Percentiles rank a stretch among this genome's conserved stretches.
Conservation (phyloP, 2,797 vertebrate species). For the Oryzias dopingdopingensis region DNA sequence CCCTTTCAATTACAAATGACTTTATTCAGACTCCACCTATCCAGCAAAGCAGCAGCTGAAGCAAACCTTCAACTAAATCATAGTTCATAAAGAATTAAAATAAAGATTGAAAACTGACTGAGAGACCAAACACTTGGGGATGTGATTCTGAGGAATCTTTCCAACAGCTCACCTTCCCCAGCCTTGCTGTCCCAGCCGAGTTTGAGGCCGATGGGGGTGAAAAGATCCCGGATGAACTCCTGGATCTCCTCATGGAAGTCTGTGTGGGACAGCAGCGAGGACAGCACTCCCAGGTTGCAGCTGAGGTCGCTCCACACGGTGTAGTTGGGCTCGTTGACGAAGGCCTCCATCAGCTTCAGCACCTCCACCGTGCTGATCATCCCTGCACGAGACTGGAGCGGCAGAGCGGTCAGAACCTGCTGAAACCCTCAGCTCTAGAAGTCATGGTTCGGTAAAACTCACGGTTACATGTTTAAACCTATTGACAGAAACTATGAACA, state of each 20-base stretch:
- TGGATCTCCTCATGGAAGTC: slow-evolving; percentile 97
- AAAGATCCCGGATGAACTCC: slow-evolving; percentile 92
- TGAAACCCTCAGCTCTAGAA: too few species aligned
- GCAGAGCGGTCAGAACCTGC: neutral
- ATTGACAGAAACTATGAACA: too few species aligned
- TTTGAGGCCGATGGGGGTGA: slow-evolving; percentile 90
- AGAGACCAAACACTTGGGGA: neutral
- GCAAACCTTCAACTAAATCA: too few species aligned
- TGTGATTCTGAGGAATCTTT: too few species aligned
- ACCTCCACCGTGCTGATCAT: slow-evolving; percentile 98
- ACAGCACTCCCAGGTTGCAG: slow-evolving; percentile 95
- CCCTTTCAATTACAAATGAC: neutral
- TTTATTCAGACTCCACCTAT: neutral
- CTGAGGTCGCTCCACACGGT: slow-evolving; percentile 99
- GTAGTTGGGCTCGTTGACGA: slow-evolving; percentile 98
- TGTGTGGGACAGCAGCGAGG: slow-evolving; percentile 94
- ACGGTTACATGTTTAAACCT: too few species aligned
- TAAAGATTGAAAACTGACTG: neutral
- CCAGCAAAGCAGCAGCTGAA: too few species aligned
- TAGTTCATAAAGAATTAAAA: too few species aligned
- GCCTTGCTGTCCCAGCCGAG: slow-evolving; percentile 95
- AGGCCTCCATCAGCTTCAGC: slow-evolving; percentile 97
- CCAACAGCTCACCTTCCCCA: slow-evolving; percentile 85
- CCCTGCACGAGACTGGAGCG: slow-evolving; percentile 88
- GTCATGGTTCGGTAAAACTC: too few species aligned